Percentiles rank a stretch among this genome's conserved stretches.
These are phyloP conservation scores for Ctenoplectra terminalis DNA, from an alignment of 1,140 invertebrate species.

Conservation along the genomic window DNA sequence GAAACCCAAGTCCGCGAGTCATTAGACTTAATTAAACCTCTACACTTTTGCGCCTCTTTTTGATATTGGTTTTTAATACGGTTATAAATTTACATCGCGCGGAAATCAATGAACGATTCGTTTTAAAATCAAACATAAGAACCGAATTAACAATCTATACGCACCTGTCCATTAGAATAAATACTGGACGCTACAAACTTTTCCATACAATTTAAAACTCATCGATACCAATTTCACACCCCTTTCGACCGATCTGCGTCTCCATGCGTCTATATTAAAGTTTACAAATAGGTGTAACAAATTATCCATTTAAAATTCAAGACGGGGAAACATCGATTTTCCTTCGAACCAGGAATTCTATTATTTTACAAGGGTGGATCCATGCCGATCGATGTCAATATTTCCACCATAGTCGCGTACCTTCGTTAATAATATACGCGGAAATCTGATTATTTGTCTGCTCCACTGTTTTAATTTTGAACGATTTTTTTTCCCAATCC, in stretches of 20 bases:
- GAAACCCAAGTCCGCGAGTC: background rate
- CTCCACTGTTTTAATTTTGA: conserved; percentile 81
- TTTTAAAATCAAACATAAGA: conserved; percentile 1
- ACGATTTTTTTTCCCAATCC: conserved; percentile 67
- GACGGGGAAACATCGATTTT: background rate
- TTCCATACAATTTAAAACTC: too few species aligned
- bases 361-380: conserved; percentile 45
- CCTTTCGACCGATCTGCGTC: too few species aligned
- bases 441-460: conserved; percentile 82
- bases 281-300: too few species aligned
- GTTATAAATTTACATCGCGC: conserved; percentile 7
- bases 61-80: conserved; percentile 9
- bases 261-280: too few species aligned
- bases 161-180: background rate
- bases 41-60: conserved; percentile 15
- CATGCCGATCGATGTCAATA: conserved; percentile 79
- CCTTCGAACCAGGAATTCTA: conserved; percentile 23
- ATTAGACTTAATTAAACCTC: conserved; percentile 20
- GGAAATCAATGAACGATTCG: conserved; percentile 11
- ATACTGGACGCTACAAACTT: background rate
- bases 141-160: background rate
- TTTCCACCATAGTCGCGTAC: conserved; percentile 65
- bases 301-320: background rate
- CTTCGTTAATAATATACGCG: conserved; percentile 81
- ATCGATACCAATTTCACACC: too few species aligned